These are phyloP conservation scores for Oreochromis mossambicus DNA, from an alignment of 2,797 vertebrate species.

Conservation along the genomic window DNA sequence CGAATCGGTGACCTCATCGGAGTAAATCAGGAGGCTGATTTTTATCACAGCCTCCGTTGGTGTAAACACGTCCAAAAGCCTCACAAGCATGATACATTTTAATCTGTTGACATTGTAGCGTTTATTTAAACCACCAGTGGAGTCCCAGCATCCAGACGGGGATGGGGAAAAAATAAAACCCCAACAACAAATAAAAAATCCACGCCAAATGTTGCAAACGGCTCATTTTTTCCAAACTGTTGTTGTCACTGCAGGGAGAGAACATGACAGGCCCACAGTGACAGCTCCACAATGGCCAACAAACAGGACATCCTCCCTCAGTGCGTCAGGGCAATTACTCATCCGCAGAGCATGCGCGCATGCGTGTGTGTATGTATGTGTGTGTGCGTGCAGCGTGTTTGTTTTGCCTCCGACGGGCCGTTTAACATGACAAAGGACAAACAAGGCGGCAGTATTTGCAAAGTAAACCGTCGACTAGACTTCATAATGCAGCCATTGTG, in stretches of 20 bases:
- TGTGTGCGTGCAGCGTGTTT: neutral
- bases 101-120: neutral
- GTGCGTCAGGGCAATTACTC: conserved; percentile 43
- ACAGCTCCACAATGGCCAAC: conserved; percentile 55
- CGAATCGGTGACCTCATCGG: neutral
- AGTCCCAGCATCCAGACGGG: neutral
- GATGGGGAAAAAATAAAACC: neutral
- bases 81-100: neutral
- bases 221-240: neutral
- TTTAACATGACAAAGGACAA: conserved; percentile 35
- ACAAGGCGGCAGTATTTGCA: conserved; percentile 18
- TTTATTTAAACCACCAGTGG: neutral
- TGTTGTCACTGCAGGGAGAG: neutral
- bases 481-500: conserved; percentile 35
- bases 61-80: neutral
- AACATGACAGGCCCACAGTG: conserved; percentile 18
- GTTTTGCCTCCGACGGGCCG: neutral
- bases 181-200: neutral
- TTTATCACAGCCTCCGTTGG: neutral
- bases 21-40: neutral
- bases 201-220: neutral
- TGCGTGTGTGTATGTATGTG: neutral
- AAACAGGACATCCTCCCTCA: conserved; percentile 61
- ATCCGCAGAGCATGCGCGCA: neutral
- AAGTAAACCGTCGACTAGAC: conserved; percentile 4